A percentile compares a stretch with the other conserved stretches of the same genome.
Conservation (phyloP, 2,888 invertebrate genomes). For the Macroteleia sp. region DNA sequence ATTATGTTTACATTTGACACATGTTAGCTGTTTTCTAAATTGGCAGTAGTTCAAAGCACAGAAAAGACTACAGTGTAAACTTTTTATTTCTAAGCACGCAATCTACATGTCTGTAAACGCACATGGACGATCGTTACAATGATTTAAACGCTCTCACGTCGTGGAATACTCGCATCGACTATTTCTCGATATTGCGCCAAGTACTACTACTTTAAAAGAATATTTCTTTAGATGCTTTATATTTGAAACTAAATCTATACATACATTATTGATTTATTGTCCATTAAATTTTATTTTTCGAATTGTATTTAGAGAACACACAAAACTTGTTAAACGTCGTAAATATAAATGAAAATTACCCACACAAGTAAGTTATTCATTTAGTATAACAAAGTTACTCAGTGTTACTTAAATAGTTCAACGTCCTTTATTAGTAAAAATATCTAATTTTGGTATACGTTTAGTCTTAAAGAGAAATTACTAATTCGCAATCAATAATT, state of each 20-base stretch:
- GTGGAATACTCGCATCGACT: conserved; percentile 31
- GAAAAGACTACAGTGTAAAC: conserved; percentile 25
- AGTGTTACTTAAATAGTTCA: no score
- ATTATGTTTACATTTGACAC: conserved; percentile 48
- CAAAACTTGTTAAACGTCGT: no score
- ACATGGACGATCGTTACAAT: conserved; percentile 45
- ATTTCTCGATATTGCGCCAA: conserved; percentile 28
- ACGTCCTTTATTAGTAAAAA: no score
- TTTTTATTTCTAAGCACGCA: conserved; percentile 42
- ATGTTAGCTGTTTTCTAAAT: conserved; percentile 29
- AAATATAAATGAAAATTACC: no score
- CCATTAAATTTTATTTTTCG: conserved; percentile 36
- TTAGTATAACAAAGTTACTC: no score
- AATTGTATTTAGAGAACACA: conserved; percentile 44
- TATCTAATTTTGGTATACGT: no score
- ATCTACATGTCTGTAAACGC: conserved; percentile 40
- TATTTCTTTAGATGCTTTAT: conserved; percentile 28
- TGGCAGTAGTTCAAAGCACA: conserved; percentile 52
- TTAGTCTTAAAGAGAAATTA: no score
- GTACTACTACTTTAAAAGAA: conserved; percentile 47
- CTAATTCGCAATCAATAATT: no score
- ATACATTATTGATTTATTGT: conserved; percentile 46
- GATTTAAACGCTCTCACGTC: conserved; percentile 53
- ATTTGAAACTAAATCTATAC: conserved; percentile 18
- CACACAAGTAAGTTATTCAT: no score